Percentiles rank a stretch among this genome's conserved stretches.
phyloP scores from a whole-genome alignment of 2,888 invertebrate genomes.

The Zelleria hepariella region DNA sequence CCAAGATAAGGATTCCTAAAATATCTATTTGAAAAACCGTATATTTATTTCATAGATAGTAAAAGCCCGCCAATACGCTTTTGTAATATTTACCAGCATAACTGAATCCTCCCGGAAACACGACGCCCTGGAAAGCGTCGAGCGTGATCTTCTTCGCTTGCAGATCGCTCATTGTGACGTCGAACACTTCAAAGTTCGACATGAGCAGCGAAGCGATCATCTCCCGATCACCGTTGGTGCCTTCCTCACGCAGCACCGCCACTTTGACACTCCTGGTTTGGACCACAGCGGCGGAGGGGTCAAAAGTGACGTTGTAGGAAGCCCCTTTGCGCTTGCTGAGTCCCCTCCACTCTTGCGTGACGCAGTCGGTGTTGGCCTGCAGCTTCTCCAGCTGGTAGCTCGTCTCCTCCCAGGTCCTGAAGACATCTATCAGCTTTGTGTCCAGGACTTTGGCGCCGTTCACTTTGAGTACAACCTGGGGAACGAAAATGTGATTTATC shows the following conservation, averaged over 20 bases:
- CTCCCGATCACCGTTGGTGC: slow-evolving; percentile 96
- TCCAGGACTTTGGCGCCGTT: slow-evolving; percentile 74
- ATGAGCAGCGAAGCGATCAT: slow-evolving; percentile 92
- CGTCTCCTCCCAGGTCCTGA: slow-evolving; percentile 95
- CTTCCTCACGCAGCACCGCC: slow-evolving; percentile 96
- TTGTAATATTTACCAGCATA: slow-evolving; percentile 82
- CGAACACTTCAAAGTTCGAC: slow-evolving; percentile 93
- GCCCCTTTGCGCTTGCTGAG: slow-evolving; percentile 79
- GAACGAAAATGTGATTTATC: no score
- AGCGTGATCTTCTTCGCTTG: slow-evolving; percentile 78
- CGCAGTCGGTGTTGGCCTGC: slow-evolving; percentile 87
- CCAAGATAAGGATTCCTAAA: no score
- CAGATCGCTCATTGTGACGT: slow-evolving; percentile 95
- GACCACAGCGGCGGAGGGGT: slow-evolving; percentile 72
- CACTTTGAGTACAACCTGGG: slow-evolving; percentile 68
- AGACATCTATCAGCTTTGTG: slow-evolving; percentile 76
- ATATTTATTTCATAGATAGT: no score
- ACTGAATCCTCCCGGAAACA: slow-evolving; percentile 99
- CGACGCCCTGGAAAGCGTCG: slow-evolving; percentile 87
- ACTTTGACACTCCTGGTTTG: slow-evolving; percentile 75
- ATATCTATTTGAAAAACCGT: no score
- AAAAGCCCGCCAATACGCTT: no score
- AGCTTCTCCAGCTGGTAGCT: slow-evolving; percentile 90
- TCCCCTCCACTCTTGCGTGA: slow-evolving; percentile 82
- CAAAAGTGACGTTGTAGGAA: slow-evolving; percentile 79